Conservation (phyloP, 2,888 invertebrate genomes). For the Capitulum mitella region DNA sequence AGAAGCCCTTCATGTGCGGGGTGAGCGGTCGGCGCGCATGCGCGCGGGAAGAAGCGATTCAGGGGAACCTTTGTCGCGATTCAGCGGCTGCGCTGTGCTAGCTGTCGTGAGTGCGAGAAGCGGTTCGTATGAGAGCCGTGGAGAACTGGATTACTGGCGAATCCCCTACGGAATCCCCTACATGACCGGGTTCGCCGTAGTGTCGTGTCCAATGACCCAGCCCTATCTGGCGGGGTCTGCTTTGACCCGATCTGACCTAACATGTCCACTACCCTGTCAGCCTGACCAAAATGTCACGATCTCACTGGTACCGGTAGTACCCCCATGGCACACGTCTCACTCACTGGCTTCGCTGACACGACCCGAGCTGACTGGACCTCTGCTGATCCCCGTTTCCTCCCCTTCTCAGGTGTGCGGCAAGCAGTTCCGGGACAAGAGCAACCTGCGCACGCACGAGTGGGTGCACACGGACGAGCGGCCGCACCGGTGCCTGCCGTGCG, state of each 20-base stretch:
- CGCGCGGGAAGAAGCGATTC: too few relatives aligned
- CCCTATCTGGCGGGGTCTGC: too few relatives aligned
- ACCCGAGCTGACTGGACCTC: not conserved
- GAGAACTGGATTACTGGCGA: too few relatives aligned
- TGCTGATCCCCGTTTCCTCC: not conserved
- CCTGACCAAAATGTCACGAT: too few relatives aligned
- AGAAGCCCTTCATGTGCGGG: slow-evolving; percentile 35
- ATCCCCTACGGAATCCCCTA: too few relatives aligned
- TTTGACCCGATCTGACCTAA: not conserved
- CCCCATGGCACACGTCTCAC: not conserved
- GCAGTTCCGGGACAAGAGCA: slow-evolving; percentile 5
- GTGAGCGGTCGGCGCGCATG: too few relatives aligned
- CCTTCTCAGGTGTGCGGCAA: slow-evolving; percentile 3
- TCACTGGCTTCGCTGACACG: not conserved
- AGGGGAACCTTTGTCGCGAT: too few relatives aligned
- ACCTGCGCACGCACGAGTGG: slow-evolving; percentile 12
- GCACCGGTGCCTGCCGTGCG: not conserved
- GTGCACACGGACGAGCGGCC: slow-evolving; percentile 12
- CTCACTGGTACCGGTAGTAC: not conserved
- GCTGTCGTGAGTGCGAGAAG: too few relatives aligned
- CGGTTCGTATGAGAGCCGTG: too few relatives aligned
- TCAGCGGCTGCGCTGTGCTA: too few relatives aligned
- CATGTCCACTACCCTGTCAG: not conserved
- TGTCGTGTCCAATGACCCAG: too few relatives aligned
- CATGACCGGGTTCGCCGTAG: too few relatives aligned